These are phyloP conservation scores for Clupea harengus DNA, from an alignment of 2,113 vertebrate species.

Conservation along the genomic window DNA sequence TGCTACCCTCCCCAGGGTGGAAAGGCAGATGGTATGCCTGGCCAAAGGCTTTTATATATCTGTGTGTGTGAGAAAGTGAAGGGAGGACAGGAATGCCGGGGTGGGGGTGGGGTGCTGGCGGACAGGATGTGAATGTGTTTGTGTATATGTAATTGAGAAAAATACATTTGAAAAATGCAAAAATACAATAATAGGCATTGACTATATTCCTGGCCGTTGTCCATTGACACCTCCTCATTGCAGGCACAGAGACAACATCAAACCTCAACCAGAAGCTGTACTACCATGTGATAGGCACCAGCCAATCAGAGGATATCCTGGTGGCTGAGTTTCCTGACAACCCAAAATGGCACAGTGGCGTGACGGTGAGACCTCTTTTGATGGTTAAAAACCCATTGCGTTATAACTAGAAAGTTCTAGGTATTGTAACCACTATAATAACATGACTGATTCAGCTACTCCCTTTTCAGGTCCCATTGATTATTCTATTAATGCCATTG, in stretches of 20 bases:
- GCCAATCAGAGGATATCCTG: conserved; percentile 71
- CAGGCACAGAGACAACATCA: conserved; percentile 71
- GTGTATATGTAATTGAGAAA: no score
- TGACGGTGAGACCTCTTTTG: conserved; percentile 53
- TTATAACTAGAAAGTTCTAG: no score
- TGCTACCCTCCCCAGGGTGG: conserved; percentile 68
- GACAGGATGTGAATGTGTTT: not conserved
- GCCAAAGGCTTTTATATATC: not conserved
- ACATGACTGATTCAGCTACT: no score
- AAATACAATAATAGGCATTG: not conserved
- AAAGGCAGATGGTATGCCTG: conserved; percentile 65
- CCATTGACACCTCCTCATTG: not conserved
- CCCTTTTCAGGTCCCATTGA: no score
- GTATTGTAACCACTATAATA: no score
- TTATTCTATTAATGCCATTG: no score
- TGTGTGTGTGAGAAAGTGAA: not conserved
- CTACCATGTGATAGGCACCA: conserved; percentile 70
- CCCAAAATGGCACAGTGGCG: conserved; percentile 71
- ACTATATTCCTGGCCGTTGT: not conserved
- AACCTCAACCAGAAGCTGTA: conserved; percentile 76
- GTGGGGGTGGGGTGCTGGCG: not conserved
- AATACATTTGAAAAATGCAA: not conserved
- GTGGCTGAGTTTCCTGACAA: conserved; percentile 73
- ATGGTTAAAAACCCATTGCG: no score
- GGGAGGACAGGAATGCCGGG: no score